A percentile compares a stretch with the other conserved stretches of the same genome.
phyloP scores from a whole-genome alignment of 2,888 invertebrate genomes.

The Rhingia campestris region DNA sequence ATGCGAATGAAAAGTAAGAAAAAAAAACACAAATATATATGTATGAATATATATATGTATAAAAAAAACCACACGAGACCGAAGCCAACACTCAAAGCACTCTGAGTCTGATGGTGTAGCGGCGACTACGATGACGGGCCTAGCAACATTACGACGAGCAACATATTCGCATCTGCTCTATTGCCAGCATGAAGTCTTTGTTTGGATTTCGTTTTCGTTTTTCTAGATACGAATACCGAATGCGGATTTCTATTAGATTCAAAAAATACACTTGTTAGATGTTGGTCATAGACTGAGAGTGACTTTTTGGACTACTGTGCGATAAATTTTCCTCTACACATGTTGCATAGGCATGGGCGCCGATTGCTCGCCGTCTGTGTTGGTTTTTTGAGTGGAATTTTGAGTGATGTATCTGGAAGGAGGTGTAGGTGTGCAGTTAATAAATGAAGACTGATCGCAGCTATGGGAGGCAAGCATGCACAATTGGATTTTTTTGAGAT shows the following conservation, averaged over 20 bases:
- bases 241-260: neutral
- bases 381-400: slow-evolving; percentile 2
- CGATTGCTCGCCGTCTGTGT: neutral
- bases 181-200: neutral
- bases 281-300: neutral
- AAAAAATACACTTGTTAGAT: neutral
- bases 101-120: slow-evolving; percentile 27
- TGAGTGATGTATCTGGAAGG: neutral
- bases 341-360: neutral
- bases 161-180: slow-evolving; percentile 35
- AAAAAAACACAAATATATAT: slow-evolving; percentile 11
- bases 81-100: slow-evolving; percentile 62
- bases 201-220: neutral
- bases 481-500: slow-evolving; percentile 18
- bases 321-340: neutral
- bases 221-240: neutral
- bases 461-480: neutral
- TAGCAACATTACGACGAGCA: slow-evolving; percentile 41
- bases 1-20: slow-evolving; percentile 52
- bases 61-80: slow-evolving; percentile 35
- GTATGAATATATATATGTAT: neutral
- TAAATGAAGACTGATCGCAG: neutral
- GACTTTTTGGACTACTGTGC: neutral
- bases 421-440: neutral
- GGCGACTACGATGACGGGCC: slow-evolving; percentile 12